Base-by-base conservation (phyloP, 2,113 vertebrate genomes). In the Ciconia boyciana region DNA sequence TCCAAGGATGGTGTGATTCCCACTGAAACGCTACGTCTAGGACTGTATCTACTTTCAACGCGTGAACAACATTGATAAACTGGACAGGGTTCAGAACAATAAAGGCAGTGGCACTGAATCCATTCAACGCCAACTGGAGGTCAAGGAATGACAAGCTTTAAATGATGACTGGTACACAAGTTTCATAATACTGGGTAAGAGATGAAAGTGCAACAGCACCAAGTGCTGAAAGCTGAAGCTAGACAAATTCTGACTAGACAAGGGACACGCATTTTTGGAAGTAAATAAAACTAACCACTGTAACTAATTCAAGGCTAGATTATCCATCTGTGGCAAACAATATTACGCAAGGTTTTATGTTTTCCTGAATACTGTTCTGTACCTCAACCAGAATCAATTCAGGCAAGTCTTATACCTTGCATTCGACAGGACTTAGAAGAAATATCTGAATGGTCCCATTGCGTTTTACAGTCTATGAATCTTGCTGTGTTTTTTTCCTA, bases 241-340 rank as follows among this genome's bases (percentile, higher is more conserved):
- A 44, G 31, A 39, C 21, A 16, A 81, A 68, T 46, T 62, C 89
- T 49, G 68, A 65, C 22, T 17, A 82, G 75, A 62, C 58, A 68
- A 71, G 49, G 85, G 26, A 78, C 29, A 61, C 2, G 11, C 39
- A 22, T 80, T 92, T 93, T 54, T 58, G 46, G 84, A 89, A 77
- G 66, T 46, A 78, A 95, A 92, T 79, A 93, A 43, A 93, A 70
- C 89, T 74, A 90, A 77, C 36, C 55, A 62, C 81, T 75, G 91
- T 46, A 91, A 91, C 81, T 87, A 83, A 89, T 87, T 84, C 60
- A 68, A 78, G 83, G 80, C 68, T 91, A 66, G 34, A 71, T 89
- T 78, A 70, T 28, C 93, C 83, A 87, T 74, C 87, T 84, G 89
- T 64, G 77, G 58, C 60, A 66, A 60, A 21, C 64, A 86, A 17